Percentiles rank a stretch among this genome's conserved stretches.
phyloP scores from a whole-genome alignment of 2,888 invertebrate genomes.

The Latheticus oryzae region DNA sequence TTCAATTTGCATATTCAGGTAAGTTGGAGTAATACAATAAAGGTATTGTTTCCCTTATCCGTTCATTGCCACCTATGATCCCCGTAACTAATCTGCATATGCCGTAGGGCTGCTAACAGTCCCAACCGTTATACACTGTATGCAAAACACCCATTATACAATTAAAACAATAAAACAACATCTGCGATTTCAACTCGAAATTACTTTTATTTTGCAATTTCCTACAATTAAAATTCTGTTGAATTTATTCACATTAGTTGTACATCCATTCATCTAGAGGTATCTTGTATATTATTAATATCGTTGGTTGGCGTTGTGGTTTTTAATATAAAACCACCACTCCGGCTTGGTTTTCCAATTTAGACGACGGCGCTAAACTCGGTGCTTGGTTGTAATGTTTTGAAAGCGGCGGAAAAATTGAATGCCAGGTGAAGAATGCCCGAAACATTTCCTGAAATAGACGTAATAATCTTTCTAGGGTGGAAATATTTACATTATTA shows the following conservation, averaged over 20 bases:
- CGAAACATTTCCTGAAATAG: constrained; percentile 57
- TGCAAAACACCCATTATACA: constrained; percentile 52
- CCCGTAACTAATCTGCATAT: constrained; percentile 63
- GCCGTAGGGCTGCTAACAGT: constrained; percentile 45
- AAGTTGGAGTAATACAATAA: constrained; percentile 53
- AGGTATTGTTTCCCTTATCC: constrained; percentile 56
- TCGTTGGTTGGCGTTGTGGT: constrained; percentile 45
- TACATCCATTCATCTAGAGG: constrained; percentile 1
- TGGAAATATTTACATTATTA: constrained; percentile 61
- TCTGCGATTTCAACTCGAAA: constrained; percentile 35
- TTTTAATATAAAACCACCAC: constrained; percentile 48
- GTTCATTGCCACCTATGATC: constrained; percentile 59
- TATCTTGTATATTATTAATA: constrained; percentile 49
- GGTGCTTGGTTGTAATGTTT: constrained; percentile 53
- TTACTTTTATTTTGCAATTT: too few species aligned
- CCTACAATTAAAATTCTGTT: neutral
- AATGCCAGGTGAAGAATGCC: constrained; percentile 54
- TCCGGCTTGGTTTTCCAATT: constrained; percentile 51
- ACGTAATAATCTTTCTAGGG: constrained; percentile 56
- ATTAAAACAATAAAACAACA: constrained; percentile 51
- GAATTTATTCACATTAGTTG: neutral
- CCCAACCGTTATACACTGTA: constrained; percentile 49
- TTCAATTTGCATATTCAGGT: constrained; percentile 62
- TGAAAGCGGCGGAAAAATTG: constrained; percentile 48
- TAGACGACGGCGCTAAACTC: constrained; percentile 49